A percentile compares a stretch with the other conserved stretches of the same genome.
Evolutionary conservation across 2,888 invertebrate genomes (phyloP).

Genomic region (Melieria crassipennis): DNA sequence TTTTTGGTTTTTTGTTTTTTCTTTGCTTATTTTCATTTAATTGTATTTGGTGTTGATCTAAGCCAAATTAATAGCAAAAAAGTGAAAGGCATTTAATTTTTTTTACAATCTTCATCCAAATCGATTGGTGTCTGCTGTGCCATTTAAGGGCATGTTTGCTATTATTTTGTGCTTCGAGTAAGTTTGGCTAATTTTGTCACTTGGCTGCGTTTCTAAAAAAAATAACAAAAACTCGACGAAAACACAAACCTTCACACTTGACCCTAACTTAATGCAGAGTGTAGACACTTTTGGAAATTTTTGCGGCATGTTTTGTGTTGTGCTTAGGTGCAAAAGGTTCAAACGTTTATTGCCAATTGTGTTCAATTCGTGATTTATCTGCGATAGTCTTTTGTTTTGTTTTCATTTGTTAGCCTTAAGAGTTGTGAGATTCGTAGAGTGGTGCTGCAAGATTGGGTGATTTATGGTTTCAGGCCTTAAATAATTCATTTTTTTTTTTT

Average conservation of each 20-base stretch:
- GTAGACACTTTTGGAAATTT: slow-evolving; percentile 14
- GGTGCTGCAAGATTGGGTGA: too few species aligned
- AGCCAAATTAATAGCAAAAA: slow-evolving; percentile 17
- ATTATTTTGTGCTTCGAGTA: slow-evolving; percentile 14
- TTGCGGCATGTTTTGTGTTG: background rate
- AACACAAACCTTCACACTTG: slow-evolving; percentile 47
- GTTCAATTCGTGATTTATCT: background rate
- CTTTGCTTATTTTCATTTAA: background rate
- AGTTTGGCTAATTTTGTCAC: slow-evolving; percentile 20
- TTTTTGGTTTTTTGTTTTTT: background rate
- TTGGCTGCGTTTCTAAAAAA: slow-evolving; percentile 16
- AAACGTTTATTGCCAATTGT: slow-evolving; percentile 25
- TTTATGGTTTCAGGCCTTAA: too few species aligned
- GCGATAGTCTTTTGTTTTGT: too few species aligned
- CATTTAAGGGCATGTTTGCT: slow-evolving; percentile 16
- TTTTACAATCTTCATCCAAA: slow-evolving; percentile 8
- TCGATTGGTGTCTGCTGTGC: slow-evolving; percentile 17
- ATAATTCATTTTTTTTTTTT: too few species aligned
- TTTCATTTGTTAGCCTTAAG: too few species aligned
- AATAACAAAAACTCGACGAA: slow-evolving; percentile 29
- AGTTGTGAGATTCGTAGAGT: too few species aligned
- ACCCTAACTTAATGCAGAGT: slow-evolving; percentile 21
- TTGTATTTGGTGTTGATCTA: background rate
- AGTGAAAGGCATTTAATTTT: slow-evolving; percentile 28
- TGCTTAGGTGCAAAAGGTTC: background rate